A percentile compares a stretch with the other conserved stretches of the same genome.
These are phyloP conservation scores for Caenorhabditis inopinata DNA, from an alignment of 1,140 invertebrate genomes.

Conservation along the genomic window DNA sequence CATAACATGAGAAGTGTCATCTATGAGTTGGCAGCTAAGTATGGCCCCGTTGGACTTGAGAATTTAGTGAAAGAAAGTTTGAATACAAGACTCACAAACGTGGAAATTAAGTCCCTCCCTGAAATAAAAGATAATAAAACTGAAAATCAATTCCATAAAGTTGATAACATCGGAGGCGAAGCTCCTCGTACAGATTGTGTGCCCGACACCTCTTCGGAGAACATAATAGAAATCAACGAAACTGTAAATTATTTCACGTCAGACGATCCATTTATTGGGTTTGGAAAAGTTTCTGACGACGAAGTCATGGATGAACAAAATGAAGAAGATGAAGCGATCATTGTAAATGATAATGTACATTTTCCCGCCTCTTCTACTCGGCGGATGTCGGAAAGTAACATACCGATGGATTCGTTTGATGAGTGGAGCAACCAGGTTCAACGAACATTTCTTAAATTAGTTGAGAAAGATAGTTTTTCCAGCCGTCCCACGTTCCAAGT, in stretches of 20 bases:
- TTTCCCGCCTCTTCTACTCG: neutral
- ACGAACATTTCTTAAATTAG: too few relatives aligned
- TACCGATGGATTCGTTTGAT: constrained; percentile 3
- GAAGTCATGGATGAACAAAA: neutral
- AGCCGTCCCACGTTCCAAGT: neutral
- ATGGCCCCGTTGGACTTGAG: neutral
- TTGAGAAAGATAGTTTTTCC: too few relatives aligned
- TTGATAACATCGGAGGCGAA: too few relatives aligned
- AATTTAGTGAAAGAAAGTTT: neutral
- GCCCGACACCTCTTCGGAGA: too few relatives aligned
- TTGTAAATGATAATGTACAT: neutral
- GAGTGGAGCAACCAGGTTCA: constrained; percentile 23
- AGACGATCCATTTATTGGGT: neutral
- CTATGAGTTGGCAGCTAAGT: neutral
- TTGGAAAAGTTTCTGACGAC: neutral
- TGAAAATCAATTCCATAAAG: too few relatives aligned
- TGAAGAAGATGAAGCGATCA: neutral
- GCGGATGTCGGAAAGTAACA: neutral
- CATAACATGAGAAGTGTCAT: neutral
- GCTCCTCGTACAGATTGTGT: too few relatives aligned
- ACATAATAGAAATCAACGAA: too few relatives aligned
- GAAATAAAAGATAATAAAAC: too few relatives aligned
- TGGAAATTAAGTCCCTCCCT: too few relatives aligned
- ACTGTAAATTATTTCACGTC: neutral
- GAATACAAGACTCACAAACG: neutral